Evolutionary conservation across 1,140 invertebrate species (phyloP).

Genomic region (Mactra quadrangularis): DNA sequence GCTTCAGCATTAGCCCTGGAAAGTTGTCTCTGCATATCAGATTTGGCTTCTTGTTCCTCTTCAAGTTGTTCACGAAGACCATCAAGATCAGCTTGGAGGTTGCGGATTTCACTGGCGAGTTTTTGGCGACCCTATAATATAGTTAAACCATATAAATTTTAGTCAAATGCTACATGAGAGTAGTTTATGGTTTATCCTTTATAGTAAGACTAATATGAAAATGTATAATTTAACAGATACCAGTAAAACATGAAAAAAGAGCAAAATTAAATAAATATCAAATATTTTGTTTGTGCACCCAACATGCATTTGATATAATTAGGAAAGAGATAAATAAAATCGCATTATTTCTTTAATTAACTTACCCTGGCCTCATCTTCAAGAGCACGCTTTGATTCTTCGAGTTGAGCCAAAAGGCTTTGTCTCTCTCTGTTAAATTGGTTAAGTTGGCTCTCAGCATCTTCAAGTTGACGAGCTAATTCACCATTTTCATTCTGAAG

Average conservation of each 20-base stretch:
- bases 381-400: constrained; percentile 98
- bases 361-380: constrained; percentile 95
- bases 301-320: no score
- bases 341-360: constrained; percentile 10
- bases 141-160: no score
- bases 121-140: constrained; percentile 59
- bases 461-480: constrained; percentile 93
- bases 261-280: no score
- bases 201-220: background rate
- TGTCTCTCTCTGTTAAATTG: constrained; percentile 99
- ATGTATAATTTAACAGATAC: background rate
- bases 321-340: no score
- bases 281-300: no score
- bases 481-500: constrained; percentile 96
- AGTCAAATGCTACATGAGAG: no score
- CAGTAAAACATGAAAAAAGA: no score
- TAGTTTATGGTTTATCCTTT: no score
- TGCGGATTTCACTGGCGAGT: constrained; percentile 40
- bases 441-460: constrained; percentile 98
- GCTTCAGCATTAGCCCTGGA: constrained; percentile 88
- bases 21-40: constrained; percentile 88
- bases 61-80: constrained; percentile 98
- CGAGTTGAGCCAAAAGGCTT: constrained; percentile 95
- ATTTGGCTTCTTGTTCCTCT: constrained; percentile 99
- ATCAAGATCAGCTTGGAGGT: constrained; percentile 90